phyloP scores from a whole-genome alignment of 1,140 invertebrate species.

The Drosophila sp. region DNA sequence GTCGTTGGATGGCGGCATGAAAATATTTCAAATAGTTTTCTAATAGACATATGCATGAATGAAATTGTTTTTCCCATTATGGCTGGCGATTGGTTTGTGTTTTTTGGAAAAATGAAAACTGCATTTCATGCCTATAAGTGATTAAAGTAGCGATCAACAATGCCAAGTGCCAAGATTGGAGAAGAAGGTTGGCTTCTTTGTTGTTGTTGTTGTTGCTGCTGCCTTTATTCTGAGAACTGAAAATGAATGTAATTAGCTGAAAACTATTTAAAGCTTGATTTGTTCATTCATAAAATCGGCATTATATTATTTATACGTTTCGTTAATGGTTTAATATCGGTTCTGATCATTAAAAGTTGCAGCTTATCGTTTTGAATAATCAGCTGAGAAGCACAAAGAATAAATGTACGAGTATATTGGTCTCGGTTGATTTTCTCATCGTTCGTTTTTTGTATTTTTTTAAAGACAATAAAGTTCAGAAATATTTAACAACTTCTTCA shows the following conservation, averaged over 20 bases:
- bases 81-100: conserved; percentile 27
- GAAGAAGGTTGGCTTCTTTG: neutral
- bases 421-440: conserved; percentile 67
- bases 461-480: conserved; percentile 57
- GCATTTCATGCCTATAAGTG: conserved; percentile 58
- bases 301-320: conserved; percentile 14
- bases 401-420: conserved; percentile 26
- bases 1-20: conserved; percentile 48
- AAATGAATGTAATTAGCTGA: conserved; percentile 2
- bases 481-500: conserved; percentile 70
- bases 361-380: conserved; percentile 60
- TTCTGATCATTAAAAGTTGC: conserved; percentile 7
- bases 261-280: conserved; percentile 3
- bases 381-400: conserved; percentile 28
- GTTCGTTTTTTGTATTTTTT: conserved; percentile 22
- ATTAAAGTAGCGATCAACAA: conserved; percentile 51
- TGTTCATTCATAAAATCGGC: conserved; percentile 8
- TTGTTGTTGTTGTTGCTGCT: neutral
- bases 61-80: conserved; percentile 56
- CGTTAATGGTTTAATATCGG: conserved; percentile 49
- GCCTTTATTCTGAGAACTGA: conserved; percentile 1
- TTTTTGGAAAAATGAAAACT: conserved; percentile 24
- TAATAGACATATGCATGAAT: conserved; percentile 66
- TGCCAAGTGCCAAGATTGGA: conserved; percentile 24
- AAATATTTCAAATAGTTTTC: conserved; percentile 80